Evolutionary conservation across 2,113 vertebrate species (phyloP), one percentile per base, ranked within the genome.

Genomic region (Tringa solitaria): DNA sequence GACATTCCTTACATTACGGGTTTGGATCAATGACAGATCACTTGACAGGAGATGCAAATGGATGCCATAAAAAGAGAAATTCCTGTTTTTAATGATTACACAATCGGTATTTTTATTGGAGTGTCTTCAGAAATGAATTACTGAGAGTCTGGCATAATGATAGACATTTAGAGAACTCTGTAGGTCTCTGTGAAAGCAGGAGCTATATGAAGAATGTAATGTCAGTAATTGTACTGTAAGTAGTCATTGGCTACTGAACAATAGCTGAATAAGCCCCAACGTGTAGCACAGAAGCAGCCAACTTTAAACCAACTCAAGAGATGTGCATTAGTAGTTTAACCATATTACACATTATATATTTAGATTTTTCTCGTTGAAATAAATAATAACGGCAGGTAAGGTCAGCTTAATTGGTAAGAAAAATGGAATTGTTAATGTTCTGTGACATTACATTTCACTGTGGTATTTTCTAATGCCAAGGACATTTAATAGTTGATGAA

Each of bases 401-500:
- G 50, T 61, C 87, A 93, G 70, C 69, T 91, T 95, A 74, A 93
- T 79, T 76, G 87, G 81, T 61, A 77, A 74, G 30, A 78, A 57
- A 89, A 80, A 95, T 65, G 59, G 57, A 91, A 91, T 67, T 90
- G 84, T 83, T 89, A 91, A 95, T 94, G 87, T 60, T 85, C 70
- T 90, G 91, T 90, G 87, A 65, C 87, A 79, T 87, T 89, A 82
- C 21, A 57, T 82, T 89, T 79, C 74, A 39, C 72, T 73, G 69
- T 94, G 79, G 59, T 94, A 92, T 94, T 93, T 97, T 82, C 54
- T 89, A 93, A 90, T 74, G 75, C 77, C 76, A 87, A 82, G 53
- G 69, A 93, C 79, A 81, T 74, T 74, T 89, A 86, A 43, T 16
- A 92, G 27, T 16, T 78, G 84, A 96, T 86, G 81, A 77, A 91